Base-by-base conservation (phyloP, 2,113 vertebrate species). In the Myxocyprinus asiaticus region DNA sequence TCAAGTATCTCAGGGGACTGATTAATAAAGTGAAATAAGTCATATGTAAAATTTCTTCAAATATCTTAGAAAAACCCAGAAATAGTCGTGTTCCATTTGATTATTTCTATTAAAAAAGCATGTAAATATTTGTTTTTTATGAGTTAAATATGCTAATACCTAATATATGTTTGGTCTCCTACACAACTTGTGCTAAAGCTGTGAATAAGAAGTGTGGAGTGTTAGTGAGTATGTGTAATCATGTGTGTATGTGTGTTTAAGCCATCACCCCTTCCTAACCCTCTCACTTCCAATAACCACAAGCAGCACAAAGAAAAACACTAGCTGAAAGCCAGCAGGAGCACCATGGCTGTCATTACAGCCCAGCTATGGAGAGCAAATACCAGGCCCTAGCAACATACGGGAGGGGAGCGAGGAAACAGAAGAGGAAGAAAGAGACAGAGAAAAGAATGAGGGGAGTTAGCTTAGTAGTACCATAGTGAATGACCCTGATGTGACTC, bases 291-390 rank as follows among this genome's bases (percentile, higher is more conserved):
- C 51, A 84, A 84, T 78, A 81, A 78, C 56, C 64, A 62, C 58
- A 47, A 66, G 9, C 4, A 75, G 62, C 59, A 81, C 82, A 83
- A 78, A 0, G 22, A 68, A 70, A 47, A 81, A 71, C 55, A 63
- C 85, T 77, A 86, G 86, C 79, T 68, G 0, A n/a, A 56, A 61
- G 59, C 85, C 75, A 84, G 78, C 82, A 84, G 87, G 86, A 81
- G 70, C 81, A 59, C 83, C 80, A 22, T 6, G 62, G 69, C 78
- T 81, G 64, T 78, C 79, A 81, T 84, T 84, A 77, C 79, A 74
- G 61, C 70, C 71, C 11, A 43, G 58, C 69, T 69, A 56, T 3
- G 42, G 78, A 80, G 83, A 75, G 79, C 70, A 67, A 84, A 84
- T 81, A 84, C 83, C 83, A 72, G 79, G 70, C 83, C 79, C 67